Conservation (phyloP, 2,113 vertebrate species). For the Siniperca chuatsi region DNA sequence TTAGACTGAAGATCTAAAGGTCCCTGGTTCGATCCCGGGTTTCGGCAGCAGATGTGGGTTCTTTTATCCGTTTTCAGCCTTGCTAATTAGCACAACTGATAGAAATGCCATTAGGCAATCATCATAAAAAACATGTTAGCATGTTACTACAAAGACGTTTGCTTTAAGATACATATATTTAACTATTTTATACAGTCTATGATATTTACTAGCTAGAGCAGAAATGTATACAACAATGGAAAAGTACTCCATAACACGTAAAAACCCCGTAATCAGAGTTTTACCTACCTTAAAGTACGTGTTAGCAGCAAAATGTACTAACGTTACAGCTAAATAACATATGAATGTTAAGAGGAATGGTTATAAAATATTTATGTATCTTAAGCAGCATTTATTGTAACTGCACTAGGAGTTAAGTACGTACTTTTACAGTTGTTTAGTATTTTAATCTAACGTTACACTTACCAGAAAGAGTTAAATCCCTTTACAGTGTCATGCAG, state of each 20-base stretch:
- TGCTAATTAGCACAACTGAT: not conserved
- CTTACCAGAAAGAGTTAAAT: no score
- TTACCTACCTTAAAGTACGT: not conserved
- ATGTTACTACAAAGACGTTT: not conserved
- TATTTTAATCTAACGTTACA: not conserved
- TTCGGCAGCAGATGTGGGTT: constrained; percentile 53
- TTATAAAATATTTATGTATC: no score
- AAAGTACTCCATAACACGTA: not conserved
- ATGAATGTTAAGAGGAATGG: no score
- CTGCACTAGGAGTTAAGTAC: not conserved
- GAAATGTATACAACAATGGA: not conserved
- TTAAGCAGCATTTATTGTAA: not conserved
- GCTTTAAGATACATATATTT: not conserved
- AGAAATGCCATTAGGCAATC: not conserved
- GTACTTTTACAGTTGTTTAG: not conserved
- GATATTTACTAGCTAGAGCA: not conserved
- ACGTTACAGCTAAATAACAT: no score
- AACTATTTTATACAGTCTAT: no score
- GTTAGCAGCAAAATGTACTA: not conserved
- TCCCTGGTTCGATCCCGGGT: constrained; percentile 87
- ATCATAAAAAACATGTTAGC: not conserved
- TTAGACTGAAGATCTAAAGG: constrained; percentile 87
- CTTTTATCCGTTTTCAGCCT: rapidly evolving
- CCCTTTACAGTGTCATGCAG: no score
- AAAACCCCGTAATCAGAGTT: not conserved